Evolutionary conservation across 2,113 vertebrate species (phyloP).

Genomic region (Thomomys bottae): DNA sequence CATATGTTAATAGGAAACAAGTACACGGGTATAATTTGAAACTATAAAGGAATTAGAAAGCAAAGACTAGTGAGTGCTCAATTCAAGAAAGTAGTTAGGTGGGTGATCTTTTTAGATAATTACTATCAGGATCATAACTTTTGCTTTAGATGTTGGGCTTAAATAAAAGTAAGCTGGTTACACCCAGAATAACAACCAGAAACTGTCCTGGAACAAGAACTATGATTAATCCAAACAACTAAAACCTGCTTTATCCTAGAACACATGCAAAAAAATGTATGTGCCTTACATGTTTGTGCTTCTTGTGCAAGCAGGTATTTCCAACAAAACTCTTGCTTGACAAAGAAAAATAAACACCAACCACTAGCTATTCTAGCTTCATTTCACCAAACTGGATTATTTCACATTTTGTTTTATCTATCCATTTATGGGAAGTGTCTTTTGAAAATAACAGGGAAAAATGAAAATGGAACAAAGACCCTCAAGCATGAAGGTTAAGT

Average conservation of each 20-base stretch:
- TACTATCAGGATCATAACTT: not conserved
- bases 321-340: constrained; percentile 42
- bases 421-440: not conserved
- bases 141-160: not conserved
- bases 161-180: not conserved
- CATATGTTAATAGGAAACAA: not conserved
- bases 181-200: not conserved
- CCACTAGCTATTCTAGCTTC: constrained; percentile 64
- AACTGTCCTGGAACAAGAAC: not conserved
- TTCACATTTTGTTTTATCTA: constrained; percentile 27
- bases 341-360: constrained; percentile 24
- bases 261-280: not conserved
- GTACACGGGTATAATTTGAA: not conserved
- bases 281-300: constrained; percentile 44
- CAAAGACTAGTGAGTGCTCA: not conserved
- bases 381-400: not conserved
- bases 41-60: not conserved
- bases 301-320: constrained; percentile 11
- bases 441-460: not conserved
- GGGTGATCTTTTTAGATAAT: not conserved
- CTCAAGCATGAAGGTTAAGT: not conserved
- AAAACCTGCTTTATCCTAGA: not conserved
- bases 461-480: constrained; percentile 40
- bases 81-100: not conserved
- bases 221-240: not conserved